Conservation (phyloP, 2,113 vertebrate genomes). For the Petroica traversi region DNA sequence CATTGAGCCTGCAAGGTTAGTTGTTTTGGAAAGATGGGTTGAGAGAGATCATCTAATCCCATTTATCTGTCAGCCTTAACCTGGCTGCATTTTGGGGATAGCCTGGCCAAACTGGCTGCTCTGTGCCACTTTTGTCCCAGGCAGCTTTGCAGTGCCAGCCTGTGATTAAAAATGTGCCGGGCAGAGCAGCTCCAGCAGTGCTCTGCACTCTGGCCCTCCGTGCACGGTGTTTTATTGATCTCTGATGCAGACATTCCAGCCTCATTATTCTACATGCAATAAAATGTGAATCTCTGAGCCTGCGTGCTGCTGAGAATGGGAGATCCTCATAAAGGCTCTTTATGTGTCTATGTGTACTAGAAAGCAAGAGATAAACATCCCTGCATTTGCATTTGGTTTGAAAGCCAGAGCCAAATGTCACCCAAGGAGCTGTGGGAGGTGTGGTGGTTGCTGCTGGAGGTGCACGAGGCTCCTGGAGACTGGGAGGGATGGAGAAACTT, state of each 20-base stretch:
- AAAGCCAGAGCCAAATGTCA: not conserved
- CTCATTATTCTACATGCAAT: conserved; percentile 28
- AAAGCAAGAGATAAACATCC: conserved; percentile 45
- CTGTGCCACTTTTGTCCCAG: not conserved
- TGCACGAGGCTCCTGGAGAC: not conserved
- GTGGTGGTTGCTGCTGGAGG: not conserved
- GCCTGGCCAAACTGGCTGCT: not conserved
- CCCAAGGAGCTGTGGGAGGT: conserved; percentile 7
- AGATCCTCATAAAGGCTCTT: conserved; percentile 31
- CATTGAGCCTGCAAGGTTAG: not conserved
- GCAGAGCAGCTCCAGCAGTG: not conserved
- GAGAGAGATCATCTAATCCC: not conserved
- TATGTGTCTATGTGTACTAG: conserved; percentile 3
- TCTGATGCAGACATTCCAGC: conserved; percentile 21
- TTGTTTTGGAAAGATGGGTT: conserved; percentile 24
- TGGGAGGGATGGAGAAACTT: not conserved
- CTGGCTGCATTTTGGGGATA: not conserved
- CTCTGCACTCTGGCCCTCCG: not conserved
- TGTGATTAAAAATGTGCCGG: not conserved
- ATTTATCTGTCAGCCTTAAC: conserved; percentile 11
- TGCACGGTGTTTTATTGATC: conserved; percentile 29
- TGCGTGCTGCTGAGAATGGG: not conserved
- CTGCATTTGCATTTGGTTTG: conserved; percentile 40
- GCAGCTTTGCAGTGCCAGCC: not conserved
- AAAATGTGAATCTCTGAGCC: not conserved